Evolutionary conservation across 2,113 vertebrate genomes (phyloP).

Genomic region (Dissostichus mawsoni): DNA sequence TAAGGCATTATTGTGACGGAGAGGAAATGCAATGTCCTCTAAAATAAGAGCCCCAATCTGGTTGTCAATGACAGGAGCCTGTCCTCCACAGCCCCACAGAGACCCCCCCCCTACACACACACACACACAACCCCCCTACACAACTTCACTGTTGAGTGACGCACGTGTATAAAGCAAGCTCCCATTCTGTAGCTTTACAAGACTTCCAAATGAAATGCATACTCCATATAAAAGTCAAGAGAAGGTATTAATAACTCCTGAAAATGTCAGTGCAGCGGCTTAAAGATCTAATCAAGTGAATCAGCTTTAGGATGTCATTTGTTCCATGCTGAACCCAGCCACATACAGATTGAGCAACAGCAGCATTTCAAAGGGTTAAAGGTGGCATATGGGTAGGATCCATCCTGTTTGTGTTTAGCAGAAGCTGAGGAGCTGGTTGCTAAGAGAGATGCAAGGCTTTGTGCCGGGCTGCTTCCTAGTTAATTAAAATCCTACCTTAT

Average conservation of each 20-base stretch:
- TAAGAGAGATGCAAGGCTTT: constrained; percentile 75
- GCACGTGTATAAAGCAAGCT: constrained; percentile 29
- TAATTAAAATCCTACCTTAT: constrained; percentile 83
- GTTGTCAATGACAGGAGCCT: constrained; percentile 78
- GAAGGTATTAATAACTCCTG: neutral
- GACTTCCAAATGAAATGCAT: neutral
- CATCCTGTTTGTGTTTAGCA: constrained; percentile 62
- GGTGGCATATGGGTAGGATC: constrained; percentile 61
- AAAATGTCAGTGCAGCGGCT: constrained; percentile 4
- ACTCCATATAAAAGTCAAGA: neutral
- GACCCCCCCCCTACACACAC: constrained; percentile 42
- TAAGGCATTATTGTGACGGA: constrained; percentile 86
- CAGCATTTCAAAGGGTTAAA: constrained; percentile 51
- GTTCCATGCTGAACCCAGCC: constrained; percentile 18
- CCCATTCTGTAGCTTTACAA: neutral
- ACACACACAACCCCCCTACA: neutral
- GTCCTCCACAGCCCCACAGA: constrained; percentile 70
- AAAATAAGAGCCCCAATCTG: constrained; percentile 81
- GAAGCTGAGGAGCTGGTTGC: constrained; percentile 77
- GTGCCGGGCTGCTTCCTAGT: constrained; percentile 70
- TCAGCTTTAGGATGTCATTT: constrained; percentile 18
- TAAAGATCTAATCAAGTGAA: constrained; percentile 14
- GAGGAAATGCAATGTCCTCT: constrained; percentile 86
- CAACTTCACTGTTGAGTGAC: constrained; percentile 52
- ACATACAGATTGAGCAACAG: constrained; percentile 20